Evolutionary conservation across 2,888 invertebrate species (phyloP), one percentile per base, ranked within the genome.

Genomic region (Ryuthela nishihirai): DNA sequence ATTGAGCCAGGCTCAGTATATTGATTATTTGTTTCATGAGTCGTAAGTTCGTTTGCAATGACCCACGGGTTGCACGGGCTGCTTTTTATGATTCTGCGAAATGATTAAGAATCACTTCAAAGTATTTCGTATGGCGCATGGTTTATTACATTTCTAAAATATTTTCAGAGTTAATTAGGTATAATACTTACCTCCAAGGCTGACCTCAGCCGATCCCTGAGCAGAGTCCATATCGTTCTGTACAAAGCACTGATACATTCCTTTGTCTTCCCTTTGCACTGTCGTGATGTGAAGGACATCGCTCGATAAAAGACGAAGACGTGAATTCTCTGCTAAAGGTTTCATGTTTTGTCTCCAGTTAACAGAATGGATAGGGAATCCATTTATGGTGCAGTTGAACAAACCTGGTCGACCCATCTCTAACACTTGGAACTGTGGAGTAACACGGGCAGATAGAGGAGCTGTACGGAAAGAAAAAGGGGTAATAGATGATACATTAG

Each of bases 171-270:
- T n/a, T n/a, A n/a, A n/a, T n/a, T n/a, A n/a, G n/a, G n/a, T n/a
- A 4, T n/a, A n/a, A 18, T 10, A 43, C 43, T 18, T 20, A 43
- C 43, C 85, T 66, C 89, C 88, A 70, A 89, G 80, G 68, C 85
- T 80, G 43, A 88, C 79, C 73, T 91, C 88, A 2, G 87, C 84
- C 1, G 85, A 82, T 9, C 87, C 88, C 73, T 89, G 88, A 17
- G 85, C 84, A 75, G 88, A 87, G 71, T 89, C 89, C 77, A 85
- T 85, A 65, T 85, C 84, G 70, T 88, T 89, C 70, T 84, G 83
- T 5, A 85, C 87, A 67, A 91, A 83, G 73, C 93, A 93, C 71
- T 93, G 93, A 75, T 90, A 93, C 82, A 92, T 85, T 39, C 92
- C 93, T 54, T 86, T 83, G 74, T 93, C 92, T 54, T 85, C 85